Conservation (phyloP, 2,113 vertebrate genomes). For the Puntigrus tetrazona region DNA sequence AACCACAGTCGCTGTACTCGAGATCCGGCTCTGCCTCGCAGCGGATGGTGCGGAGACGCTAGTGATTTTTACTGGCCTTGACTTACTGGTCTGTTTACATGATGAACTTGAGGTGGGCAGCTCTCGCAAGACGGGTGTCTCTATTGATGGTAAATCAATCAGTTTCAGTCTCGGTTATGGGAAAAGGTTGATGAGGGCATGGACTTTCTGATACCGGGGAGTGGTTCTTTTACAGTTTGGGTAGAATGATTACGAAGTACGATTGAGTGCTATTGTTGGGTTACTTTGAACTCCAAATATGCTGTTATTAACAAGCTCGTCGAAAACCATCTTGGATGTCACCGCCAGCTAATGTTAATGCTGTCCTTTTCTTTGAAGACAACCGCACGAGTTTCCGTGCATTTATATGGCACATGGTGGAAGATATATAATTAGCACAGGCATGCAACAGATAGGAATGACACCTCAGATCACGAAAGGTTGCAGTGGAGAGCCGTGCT, state of each 20-base stretch:
- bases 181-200: conserved; percentile 42
- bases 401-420: background rate
- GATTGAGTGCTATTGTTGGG: background rate
- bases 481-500: background rate
- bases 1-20: conserved; percentile 74
- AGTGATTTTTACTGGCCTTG: conserved; percentile 75
- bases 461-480: background rate
- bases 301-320: background rate
- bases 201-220: background rate
- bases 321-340: background rate
- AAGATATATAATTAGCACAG: background rate
- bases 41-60: conserved; percentile 74
- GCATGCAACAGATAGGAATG: background rate
- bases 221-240: background rate
- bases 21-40: conserved; percentile 75
- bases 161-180: conserved; percentile 65
- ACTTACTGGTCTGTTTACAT: conserved; percentile 74
- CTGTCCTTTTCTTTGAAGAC: background rate
- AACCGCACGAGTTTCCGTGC: background rate
- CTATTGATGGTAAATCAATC: conserved; percentile 73
- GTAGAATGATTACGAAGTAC: background rate
- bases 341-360: background rate
- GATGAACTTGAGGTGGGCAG: conserved; percentile 64
- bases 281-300: background rate
- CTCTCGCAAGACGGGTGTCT: conserved; percentile 67